phyloP scores from a whole-genome alignment of 2,113 vertebrate species.

The Benitochromis conjunctus region DNA sequence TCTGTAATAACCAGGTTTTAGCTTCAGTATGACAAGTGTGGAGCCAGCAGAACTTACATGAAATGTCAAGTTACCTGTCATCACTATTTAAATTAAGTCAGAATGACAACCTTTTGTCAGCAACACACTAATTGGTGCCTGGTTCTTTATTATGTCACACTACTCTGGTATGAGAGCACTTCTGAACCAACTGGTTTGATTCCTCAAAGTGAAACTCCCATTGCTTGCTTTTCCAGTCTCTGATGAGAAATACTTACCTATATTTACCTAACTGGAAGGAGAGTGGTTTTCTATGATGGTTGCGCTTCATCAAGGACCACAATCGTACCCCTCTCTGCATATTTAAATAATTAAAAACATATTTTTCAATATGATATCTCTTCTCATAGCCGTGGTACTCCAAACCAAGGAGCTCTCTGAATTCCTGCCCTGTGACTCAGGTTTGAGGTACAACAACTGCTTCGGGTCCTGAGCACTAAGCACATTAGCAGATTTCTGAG shows the following conservation, averaged over 20 bases:
- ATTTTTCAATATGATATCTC: background rate
- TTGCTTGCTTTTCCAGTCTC: background rate
- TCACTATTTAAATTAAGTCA: background rate
- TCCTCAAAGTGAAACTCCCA: background rate
- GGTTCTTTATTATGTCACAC: background rate
- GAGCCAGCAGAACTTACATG: background rate
- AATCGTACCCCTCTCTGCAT: background rate
- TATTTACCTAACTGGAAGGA: background rate
- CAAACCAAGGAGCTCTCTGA: background rate
- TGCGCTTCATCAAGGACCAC: background rate
- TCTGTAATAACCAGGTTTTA: background rate
- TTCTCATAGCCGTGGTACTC: background rate
- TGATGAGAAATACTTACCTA: background rate
- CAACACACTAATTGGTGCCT: background rate
- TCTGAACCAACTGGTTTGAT: background rate
- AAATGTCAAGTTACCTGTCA: background rate
- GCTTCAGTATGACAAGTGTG: background rate
- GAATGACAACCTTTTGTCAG: background rate
- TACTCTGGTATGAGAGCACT: background rate
- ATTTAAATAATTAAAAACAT: background rate
- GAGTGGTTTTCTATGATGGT: background rate
- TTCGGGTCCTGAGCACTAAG: constrained; percentile 20
- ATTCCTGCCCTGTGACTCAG: constrained; percentile 47
- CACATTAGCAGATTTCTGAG: constrained; percentile 51
- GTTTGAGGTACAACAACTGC: constrained; percentile 1